Percentiles rank a stretch among this genome's conserved stretches.
Evolutionary conservation across 2,888 invertebrate genomes (phyloP).

Genomic region (Pyrochroa serraticornis): DNA sequence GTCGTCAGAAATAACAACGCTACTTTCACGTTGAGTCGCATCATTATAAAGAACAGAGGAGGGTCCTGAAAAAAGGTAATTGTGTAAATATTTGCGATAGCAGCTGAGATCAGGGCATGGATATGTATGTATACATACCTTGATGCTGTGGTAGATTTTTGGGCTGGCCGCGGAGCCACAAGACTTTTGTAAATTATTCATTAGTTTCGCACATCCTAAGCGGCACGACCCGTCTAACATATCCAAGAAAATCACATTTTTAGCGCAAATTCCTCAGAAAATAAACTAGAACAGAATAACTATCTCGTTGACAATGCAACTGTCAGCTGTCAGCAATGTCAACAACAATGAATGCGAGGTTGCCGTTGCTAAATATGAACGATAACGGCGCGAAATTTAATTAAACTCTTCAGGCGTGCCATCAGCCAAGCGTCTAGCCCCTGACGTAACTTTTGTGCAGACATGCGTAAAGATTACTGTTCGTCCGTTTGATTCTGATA

Average conservation of each 20-base stretch:
- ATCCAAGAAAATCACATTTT: neutral
- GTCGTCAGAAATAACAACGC: slow-evolving; percentile 70
- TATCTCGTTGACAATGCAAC: neutral
- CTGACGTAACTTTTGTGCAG: too few relatives aligned
- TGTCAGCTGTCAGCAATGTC: neutral
- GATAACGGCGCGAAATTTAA: too few relatives aligned
- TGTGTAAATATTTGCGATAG: neutral
- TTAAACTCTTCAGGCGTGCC: too few relatives aligned
- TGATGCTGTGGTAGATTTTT: slow-evolving; percentile 49
- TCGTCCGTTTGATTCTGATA: too few relatives aligned
- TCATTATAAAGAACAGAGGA: slow-evolving; percentile 66
- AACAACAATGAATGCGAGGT: neutral
- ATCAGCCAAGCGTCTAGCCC: too few relatives aligned
- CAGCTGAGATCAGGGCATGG: neutral
- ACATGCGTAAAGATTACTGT: too few relatives aligned
- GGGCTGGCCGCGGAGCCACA: slow-evolving; percentile 49
- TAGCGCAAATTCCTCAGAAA: neutral
- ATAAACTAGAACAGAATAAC: neutral
- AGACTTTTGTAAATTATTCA: slow-evolving; percentile 44
- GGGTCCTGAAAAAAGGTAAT: slow-evolving; percentile 50
- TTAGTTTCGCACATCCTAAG: slow-evolving; percentile 38
- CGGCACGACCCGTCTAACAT: neutral
- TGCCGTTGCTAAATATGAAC: neutral
- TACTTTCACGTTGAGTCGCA: slow-evolving; percentile 80
- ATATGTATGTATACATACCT: slow-evolving; percentile 40